Conservation (phyloP, 30 jellyfish, hydroid and myxozoan species). For the Mastigias papua region DNA sequence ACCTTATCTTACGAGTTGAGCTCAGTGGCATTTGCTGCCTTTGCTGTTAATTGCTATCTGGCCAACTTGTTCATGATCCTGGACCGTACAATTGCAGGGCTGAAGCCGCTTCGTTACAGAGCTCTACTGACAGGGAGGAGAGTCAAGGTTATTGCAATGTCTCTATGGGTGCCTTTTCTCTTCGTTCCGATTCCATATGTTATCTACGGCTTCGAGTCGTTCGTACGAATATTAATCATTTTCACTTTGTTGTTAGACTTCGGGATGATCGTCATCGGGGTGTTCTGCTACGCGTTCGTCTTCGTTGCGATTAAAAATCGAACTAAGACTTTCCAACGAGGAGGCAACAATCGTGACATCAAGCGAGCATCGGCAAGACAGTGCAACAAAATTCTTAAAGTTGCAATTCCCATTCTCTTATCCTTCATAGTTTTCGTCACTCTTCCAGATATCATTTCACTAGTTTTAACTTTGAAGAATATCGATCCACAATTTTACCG, state of each 20-base stretch:
- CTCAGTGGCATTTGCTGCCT: constrained; percentile 16
- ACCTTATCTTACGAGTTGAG: constrained; percentile 24
- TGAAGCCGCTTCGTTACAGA: constrained; percentile 37
- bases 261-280: constrained; percentile 4
- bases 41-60: constrained; percentile 42
- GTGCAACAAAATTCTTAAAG: constrained; percentile 12
- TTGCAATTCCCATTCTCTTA: constrained; percentile 37
- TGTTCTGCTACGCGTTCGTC: constrained; percentile 25
- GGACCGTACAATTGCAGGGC: constrained; percentile 55
- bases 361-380: background rate
- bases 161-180: constrained; percentile 56
- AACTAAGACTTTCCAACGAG: constrained; percentile 15
- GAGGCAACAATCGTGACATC: background rate
- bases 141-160: constrained; percentile 18
- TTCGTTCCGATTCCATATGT: constrained; percentile 38
- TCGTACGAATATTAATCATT: constrained; percentile 10
- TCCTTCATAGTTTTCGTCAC: constrained; percentile 40
- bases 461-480: constrained; percentile 10
- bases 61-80: constrained; percentile 42
- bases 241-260: constrained; percentile 6
- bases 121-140: constrained; percentile 18
- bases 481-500: constrained; percentile 50
- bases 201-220: constrained; percentile 23
- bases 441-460: constrained; percentile 45
- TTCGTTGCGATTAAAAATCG: constrained; percentile 14